These are phyloP conservation scores for Alethe diademata DNA, from an alignment of 2,113 vertebrate species.

Conservation along the genomic window DNA sequence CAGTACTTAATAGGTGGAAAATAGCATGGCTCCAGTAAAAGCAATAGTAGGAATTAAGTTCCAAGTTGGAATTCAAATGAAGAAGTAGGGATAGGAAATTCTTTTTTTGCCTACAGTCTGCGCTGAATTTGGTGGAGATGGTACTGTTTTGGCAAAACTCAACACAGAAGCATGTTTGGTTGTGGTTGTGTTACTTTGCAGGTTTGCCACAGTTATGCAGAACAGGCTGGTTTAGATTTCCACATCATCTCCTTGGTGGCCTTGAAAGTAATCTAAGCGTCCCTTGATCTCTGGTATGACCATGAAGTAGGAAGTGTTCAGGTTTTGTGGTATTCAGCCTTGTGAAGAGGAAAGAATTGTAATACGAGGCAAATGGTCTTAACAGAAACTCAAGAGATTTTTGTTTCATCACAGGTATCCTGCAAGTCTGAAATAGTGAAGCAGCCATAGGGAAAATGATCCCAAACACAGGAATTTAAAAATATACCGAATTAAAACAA, in stretches of 20 bases:
- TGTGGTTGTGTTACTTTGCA: neutral
- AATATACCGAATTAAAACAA: neutral
- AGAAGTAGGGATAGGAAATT: neutral
- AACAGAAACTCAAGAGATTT: neutral
- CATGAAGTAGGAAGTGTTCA: neutral
- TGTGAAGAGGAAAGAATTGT: neutral
- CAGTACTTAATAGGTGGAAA: neutral
- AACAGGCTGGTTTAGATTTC: neutral
- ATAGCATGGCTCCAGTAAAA: neutral
- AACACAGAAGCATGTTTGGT: neutral
- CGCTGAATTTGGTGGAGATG: neutral
- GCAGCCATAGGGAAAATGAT: neutral
- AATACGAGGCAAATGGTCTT: neutral
- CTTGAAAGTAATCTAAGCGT: neutral
- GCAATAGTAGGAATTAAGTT: neutral
- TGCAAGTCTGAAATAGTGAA: neutral
- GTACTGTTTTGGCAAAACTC: neutral
- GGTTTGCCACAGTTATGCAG: neutral
- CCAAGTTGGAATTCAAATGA: neutral
- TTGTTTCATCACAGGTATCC: neutral
- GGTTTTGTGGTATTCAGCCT: neutral
- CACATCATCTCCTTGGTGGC: neutral
- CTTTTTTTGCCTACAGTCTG: neutral
- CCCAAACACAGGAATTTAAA: neutral
- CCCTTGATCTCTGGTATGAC: neutral